A percentile compares a stretch with the other conserved stretches of the same genome.
Conservation (phyloP, 2,113 vertebrate genomes). For the Phyllopteryx taeniolatus region DNA sequence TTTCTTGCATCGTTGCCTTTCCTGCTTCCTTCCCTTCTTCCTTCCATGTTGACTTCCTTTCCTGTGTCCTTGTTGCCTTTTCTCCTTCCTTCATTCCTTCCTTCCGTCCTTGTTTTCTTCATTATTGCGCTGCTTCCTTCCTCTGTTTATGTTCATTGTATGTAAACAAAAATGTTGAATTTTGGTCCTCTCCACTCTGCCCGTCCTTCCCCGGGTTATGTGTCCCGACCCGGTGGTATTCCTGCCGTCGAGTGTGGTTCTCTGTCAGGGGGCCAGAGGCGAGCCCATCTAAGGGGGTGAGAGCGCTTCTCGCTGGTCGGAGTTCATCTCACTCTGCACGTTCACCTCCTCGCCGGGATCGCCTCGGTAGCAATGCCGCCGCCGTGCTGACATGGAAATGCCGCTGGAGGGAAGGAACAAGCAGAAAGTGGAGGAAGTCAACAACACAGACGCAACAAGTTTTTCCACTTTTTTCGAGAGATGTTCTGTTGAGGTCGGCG, state of each 20-base stretch:
- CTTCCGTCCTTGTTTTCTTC: conserved; percentile 3
- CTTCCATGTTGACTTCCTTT: background rate
- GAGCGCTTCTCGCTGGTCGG: conserved; percentile 41
- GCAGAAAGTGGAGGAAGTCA: conserved; percentile 48
- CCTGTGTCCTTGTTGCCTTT: background rate
- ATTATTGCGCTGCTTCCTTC: background rate
- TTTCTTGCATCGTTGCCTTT: background rate
- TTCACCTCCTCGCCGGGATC: conserved; percentile 47
- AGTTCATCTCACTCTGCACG: conserved; percentile 50
- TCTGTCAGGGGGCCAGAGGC: conserved; percentile 42
- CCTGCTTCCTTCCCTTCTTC: background rate
- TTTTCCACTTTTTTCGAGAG: conserved; percentile 30
- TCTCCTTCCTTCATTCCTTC: background rate
- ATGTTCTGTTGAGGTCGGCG: conserved; percentile 31
- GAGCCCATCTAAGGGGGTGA: conserved; percentile 33
- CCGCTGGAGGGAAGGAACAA: conserved; percentile 49
- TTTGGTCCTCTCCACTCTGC: no score
- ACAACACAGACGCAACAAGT: conserved; percentile 42
- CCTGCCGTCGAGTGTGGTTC: conserved; percentile 41
- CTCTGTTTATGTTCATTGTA: background rate
- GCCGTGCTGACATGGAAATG: background rate
- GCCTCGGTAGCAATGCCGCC: conserved; percentile 18
- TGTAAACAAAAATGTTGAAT: no score
- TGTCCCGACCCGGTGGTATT: conserved; percentile 48
- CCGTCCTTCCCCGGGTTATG: conserved; percentile 16